Percentiles rank a stretch among this genome's conserved stretches.
Evolutionary conservation across 1,140 invertebrate genomes (phyloP).

Genomic region (Drosophila truncata): DNA sequence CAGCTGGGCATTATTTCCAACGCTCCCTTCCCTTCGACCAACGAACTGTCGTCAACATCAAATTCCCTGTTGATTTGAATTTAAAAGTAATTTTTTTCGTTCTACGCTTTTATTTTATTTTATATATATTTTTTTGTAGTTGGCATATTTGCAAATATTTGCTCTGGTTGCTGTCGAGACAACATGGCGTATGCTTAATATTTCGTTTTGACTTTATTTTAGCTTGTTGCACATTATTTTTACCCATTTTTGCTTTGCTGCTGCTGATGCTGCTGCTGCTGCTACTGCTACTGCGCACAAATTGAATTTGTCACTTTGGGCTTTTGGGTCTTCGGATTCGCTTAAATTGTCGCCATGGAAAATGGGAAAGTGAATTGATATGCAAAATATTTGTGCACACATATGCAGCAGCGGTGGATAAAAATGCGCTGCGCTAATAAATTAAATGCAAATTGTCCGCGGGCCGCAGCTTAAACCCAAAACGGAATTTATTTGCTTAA

Average conservation of each 20-base stretch:
- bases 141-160: slow-evolving; percentile 55
- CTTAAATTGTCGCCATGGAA: slow-evolving; percentile 38
- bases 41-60: slow-evolving; percentile 34
- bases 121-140: slow-evolving; percentile 15
- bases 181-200: slow-evolving; percentile 57
- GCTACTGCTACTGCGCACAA: slow-evolving; percentile 16
- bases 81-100: slow-evolving; percentile 53
- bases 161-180: slow-evolving; percentile 39
- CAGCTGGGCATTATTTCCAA: slow-evolving; percentile 33
- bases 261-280: neutral
- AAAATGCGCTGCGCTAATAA: slow-evolving; percentile 43
- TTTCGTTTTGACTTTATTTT: slow-evolving; percentile 48
- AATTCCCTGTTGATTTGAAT: slow-evolving; percentile 61
- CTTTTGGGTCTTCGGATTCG: slow-evolving; percentile 21
- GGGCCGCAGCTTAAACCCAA: slow-evolving; percentile 37
- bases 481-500: slow-evolving; percentile 48
- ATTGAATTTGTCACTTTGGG: slow-evolving; percentile 59
- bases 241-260: slow-evolving; percentile 10
- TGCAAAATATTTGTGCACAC: slow-evolving; percentile 49
- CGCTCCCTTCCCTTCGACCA: neutral
- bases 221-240: slow-evolving; percentile 47
- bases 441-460: slow-evolving; percentile 43
- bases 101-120: slow-evolving; percentile 1
- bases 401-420: slow-evolving; percentile 47
- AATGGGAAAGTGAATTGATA: slow-evolving; percentile 38